phyloP scores from a whole-genome alignment of 2,888 invertebrate species.

The Coremacera marginata region DNA sequence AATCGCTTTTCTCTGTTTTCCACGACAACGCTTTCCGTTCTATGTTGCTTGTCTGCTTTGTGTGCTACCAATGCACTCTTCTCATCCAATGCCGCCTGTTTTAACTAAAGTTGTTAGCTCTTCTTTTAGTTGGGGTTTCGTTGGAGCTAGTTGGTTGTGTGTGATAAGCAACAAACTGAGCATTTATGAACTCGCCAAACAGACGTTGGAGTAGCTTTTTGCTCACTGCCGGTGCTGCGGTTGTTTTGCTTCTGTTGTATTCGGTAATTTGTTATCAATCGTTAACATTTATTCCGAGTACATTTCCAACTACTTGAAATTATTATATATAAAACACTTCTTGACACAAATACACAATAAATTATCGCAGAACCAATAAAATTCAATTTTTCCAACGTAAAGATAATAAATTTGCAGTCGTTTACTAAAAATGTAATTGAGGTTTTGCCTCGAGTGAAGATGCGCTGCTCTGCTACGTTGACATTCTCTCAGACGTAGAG shows the following conservation, averaged over 20 bases:
- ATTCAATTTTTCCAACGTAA: background rate
- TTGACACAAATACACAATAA: background rate
- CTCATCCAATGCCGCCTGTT: constrained; percentile 11
- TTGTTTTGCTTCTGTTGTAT: background rate
- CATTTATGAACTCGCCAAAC: background rate
- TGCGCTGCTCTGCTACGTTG: no score
- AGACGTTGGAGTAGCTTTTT: background rate
- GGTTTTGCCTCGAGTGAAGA: no score
- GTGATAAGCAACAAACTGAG: background rate
- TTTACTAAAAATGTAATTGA: no score
- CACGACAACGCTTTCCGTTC: background rate
- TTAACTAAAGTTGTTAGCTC: background rate
- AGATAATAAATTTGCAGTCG: no score
- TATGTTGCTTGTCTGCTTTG: constrained; percentile 9
- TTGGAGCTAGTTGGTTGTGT: constrained; percentile 5
- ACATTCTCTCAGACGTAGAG: no score
- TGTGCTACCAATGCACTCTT: constrained; percentile 18
- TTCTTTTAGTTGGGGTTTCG: constrained; percentile 21
- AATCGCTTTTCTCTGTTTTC: background rate
- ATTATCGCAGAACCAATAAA: background rate
- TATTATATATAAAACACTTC: background rate
- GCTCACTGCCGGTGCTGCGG: background rate
- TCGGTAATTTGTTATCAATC: background rate
- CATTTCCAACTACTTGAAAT: background rate
- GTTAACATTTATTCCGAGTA: background rate